Percentiles rank a stretch among this genome's conserved stretches.
Conservation (phyloP, 1,140 invertebrate species). For the Drosophila lacteicornis region DNA sequence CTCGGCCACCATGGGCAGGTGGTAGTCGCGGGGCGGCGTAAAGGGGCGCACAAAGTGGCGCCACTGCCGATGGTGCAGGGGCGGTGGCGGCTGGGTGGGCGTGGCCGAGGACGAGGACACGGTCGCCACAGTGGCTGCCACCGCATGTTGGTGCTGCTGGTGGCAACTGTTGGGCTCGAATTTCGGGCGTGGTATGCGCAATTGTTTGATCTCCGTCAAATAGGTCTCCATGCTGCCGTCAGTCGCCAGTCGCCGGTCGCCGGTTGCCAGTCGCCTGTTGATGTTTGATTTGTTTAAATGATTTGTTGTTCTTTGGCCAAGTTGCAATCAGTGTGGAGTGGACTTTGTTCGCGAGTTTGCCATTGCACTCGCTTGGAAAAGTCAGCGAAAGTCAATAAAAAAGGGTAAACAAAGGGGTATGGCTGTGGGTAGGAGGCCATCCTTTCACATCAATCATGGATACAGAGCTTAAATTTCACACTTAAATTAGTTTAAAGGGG, state of each 20-base stretch:
- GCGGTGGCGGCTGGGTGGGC: conserved; percentile 51
- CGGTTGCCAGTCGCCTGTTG: conserved; percentile 51
- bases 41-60: conserved; percentile 83
- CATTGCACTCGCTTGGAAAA: conserved; percentile 32
- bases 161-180: conserved; percentile 90
- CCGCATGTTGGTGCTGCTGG: conserved; percentile 87
- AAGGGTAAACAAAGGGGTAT: not conserved
- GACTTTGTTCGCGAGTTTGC: conserved; percentile 30
- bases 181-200: conserved; percentile 93
- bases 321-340: conserved; percentile 67
- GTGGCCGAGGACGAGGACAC: conserved; percentile 44
- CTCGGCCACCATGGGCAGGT: conserved; percentile 65
- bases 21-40: conserved; percentile 83
- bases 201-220: conserved; percentile 92
- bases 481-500: not conserved
- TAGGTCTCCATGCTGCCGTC: conserved; percentile 90
- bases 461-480: not conserved
- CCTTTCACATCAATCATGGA: not conserved
- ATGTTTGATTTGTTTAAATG: conserved; percentile 71
- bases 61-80: conserved; percentile 71
- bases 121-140: conserved; percentile 86
- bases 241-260: conserved; percentile 34
- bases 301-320: conserved; percentile 76
- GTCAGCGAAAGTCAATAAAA: conserved; percentile 23
- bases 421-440: not conserved